These are phyloP conservation scores for Oxygymnocypris stewartii DNA, from an alignment of 2,113 vertebrate genomes.

Conservation along the genomic window DNA sequence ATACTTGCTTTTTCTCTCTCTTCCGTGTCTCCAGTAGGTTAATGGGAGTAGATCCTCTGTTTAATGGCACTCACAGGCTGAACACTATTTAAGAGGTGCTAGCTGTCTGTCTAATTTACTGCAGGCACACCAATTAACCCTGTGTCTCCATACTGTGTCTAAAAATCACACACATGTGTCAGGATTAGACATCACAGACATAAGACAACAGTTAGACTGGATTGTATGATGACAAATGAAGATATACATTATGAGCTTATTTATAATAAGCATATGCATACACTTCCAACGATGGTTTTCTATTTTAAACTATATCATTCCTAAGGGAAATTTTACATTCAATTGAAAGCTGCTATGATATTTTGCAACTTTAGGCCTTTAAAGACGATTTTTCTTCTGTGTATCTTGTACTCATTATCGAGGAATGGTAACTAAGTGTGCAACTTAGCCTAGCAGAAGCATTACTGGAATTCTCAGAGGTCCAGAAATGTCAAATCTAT, in stretches of 20 bases:
- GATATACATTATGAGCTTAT: neutral
- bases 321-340: neutral
- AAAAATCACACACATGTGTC: slow-evolving; percentile 14
- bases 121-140: slow-evolving; percentile 34
- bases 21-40: slow-evolving; percentile 12
- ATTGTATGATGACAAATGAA: neutral
- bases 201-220: neutral
- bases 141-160: slow-evolving; percentile 29
- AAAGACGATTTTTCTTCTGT: neutral
- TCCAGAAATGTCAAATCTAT: neutral
- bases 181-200: slow-evolving; percentile 31
- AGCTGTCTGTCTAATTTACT: slow-evolving; percentile 43
- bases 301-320: neutral
- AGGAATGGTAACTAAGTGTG: neutral
- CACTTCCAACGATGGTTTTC: neutral
- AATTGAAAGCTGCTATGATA: neutral
- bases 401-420: neutral
- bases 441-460: neutral
- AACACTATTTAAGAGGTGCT: slow-evolving; percentile 53
- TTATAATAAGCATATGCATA: neutral
- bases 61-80: slow-evolving; percentile 34
- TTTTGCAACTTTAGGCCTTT: neutral
- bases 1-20: neutral
- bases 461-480: neutral
- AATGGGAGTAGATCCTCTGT: slow-evolving; percentile 37